Conservation (phyloP, 2,797 vertebrate genomes). For the Nothura maculosa region DNA sequence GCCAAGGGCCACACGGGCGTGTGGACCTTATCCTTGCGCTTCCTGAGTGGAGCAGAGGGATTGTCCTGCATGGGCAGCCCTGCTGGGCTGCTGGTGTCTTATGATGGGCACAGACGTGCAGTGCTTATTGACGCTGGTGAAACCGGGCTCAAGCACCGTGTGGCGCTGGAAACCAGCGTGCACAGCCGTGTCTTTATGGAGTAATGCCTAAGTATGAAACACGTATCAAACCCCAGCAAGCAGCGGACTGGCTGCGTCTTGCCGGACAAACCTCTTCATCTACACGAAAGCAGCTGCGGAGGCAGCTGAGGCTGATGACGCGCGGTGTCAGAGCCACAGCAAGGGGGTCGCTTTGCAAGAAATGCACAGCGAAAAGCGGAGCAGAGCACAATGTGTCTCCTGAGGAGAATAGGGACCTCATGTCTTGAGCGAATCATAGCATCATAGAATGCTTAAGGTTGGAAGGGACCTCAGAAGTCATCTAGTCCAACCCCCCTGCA, state of each 20-base stretch:
- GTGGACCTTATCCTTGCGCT: fast-evolving
- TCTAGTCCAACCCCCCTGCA: too few relatives aligned
- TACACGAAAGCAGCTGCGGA: background rate
- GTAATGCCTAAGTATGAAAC: background rate
- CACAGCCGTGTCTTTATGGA: background rate
- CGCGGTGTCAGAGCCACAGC: background rate
- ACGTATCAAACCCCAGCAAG: background rate
- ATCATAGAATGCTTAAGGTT: too few relatives aligned
- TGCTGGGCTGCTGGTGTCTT: too few relatives aligned
- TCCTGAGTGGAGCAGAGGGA: fast-evolving
- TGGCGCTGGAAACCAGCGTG: too few relatives aligned
- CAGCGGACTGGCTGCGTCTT: background rate
- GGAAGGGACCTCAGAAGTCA: too few relatives aligned
- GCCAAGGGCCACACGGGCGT: fast-evolving
- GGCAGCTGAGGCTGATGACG: background rate
- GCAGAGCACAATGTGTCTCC: background rate
- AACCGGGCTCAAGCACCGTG: background rate
- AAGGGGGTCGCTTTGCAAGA: background rate
- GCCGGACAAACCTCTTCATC: background rate
- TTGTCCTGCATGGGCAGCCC: background rate
- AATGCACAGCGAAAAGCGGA: background rate
- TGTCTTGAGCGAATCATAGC: fast-evolving
- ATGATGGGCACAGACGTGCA: background rate
- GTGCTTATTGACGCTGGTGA: too few relatives aligned
- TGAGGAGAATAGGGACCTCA: background rate